Evolutionary conservation across 53 echinoderm and acorn worm species (phyloP).

Genomic region (Astropecten irregularis): DNA sequence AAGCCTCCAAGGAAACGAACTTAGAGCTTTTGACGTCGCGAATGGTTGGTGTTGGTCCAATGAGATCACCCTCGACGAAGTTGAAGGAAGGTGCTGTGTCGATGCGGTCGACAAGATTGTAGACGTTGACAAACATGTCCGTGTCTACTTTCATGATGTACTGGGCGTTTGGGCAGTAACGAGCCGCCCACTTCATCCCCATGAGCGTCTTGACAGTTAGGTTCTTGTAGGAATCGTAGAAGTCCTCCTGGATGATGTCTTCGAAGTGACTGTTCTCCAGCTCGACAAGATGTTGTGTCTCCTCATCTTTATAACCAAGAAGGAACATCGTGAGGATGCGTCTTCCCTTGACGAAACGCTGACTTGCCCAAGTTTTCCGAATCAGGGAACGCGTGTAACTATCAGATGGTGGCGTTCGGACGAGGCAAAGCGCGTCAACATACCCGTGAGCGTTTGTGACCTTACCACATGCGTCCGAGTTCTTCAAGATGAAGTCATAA

Average conservation of each 20-base stretch:
- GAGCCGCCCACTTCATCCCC: conserved; percentile 60
- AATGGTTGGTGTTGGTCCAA: not conserved
- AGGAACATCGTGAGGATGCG: conserved; percentile 1
- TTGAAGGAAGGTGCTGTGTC: not conserved
- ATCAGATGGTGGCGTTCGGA: not conserved
- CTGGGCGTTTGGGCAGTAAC: conserved; percentile 22
- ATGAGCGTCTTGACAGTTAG: conserved; percentile 53
- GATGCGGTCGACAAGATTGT: conserved; percentile 20
- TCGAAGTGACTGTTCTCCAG: not conserved
- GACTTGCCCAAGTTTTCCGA: conserved; percentile 4
- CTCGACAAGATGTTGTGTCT: not conserved
- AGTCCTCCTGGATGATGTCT: conserved; percentile 61
- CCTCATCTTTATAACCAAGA: not conserved
- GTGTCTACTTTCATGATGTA: conserved; percentile 53
- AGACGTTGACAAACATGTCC: conserved; percentile 53
- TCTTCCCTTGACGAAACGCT: not conserved
- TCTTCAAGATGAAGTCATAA: conserved; percentile 1
- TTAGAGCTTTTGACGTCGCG: conserved; percentile 14
- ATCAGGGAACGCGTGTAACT: not conserved
- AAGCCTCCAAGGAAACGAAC: conserved; percentile 34
- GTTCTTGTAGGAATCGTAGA: conserved; percentile 50
- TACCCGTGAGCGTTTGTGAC: not conserved
- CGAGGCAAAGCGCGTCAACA: not conserved
- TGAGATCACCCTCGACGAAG: conserved; percentile 50
- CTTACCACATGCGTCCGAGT: not conserved